phyloP scores from a whole-genome alignment of 2,797 vertebrate genomes.

The Buceros bicornis region DNA sequence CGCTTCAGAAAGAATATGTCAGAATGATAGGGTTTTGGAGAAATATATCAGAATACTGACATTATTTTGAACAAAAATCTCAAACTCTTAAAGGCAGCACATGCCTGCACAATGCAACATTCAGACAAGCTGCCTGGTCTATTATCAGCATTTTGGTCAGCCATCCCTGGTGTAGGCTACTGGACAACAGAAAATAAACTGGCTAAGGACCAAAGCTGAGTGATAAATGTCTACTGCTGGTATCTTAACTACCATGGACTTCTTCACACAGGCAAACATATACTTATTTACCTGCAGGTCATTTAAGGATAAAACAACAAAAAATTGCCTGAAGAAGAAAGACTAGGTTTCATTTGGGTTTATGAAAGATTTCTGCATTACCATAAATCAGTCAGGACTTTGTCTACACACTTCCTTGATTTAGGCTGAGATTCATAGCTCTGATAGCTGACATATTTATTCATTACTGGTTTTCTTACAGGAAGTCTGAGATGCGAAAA shows the following conservation, averaged over 20 bases:
- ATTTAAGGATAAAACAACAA: background rate
- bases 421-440: background rate
- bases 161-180: background rate
- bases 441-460: background rate
- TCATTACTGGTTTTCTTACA: background rate
- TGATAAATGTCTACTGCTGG: background rate
- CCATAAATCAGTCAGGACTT: background rate
- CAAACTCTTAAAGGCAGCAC: background rate
- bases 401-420: background rate
- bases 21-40: background rate
- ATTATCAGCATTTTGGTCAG: background rate
- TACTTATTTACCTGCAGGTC: background rate
- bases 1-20: background rate
- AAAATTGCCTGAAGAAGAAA: background rate
- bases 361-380: conserved; percentile 6
- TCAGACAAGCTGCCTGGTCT: background rate
- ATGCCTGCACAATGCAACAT: background rate
- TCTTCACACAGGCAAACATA: background rate
- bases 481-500: background rate
- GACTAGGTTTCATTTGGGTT: background rate
- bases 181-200: background rate
- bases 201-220: background rate
- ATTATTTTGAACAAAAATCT: background rate
- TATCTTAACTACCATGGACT: background rate
- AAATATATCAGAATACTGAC: background rate